Evolutionary conservation across 2,113 vertebrate species (phyloP).

Genomic region (Tachysurus fulvidraco): DNA sequence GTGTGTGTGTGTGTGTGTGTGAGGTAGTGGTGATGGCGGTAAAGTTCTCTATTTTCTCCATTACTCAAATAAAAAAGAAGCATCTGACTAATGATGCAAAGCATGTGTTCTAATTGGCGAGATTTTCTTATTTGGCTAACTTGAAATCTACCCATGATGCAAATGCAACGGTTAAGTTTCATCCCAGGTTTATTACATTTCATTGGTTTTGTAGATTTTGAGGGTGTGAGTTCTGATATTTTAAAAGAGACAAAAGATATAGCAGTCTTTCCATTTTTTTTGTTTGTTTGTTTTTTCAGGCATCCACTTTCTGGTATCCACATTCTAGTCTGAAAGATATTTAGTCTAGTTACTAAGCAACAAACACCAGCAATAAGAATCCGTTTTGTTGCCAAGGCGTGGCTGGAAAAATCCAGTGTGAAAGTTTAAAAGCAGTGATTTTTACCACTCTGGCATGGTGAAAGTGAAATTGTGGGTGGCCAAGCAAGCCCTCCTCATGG

Average conservation of each 20-base stretch:
- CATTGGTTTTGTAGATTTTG: background rate
- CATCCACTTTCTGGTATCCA: slow-evolving; percentile 22
- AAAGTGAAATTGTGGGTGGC: slow-evolving; percentile 52
- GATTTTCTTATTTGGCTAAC: background rate
- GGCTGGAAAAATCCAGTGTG: slow-evolving; percentile 47
- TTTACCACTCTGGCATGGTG: slow-evolving; percentile 52
- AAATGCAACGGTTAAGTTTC: background rate
- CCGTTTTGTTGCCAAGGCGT: slow-evolving; percentile 49
- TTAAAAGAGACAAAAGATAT: background rate
- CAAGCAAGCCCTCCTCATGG: slow-evolving; percentile 45
- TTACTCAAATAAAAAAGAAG: background rate
- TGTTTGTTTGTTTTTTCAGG: slow-evolving; percentile 9
- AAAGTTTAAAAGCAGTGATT: slow-evolving; percentile 51
- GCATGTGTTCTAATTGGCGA: background rate
- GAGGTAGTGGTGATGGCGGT: background rate
- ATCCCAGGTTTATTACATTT: background rate
- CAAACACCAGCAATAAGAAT: slow-evolving; percentile 72
- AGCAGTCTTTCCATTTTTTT: background rate
- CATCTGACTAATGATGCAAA: slow-evolving; percentile 8
- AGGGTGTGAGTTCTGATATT: background rate
- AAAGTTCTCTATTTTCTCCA: background rate
- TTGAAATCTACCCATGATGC: background rate
- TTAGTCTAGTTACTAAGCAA: slow-evolving; percentile 39
- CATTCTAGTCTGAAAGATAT: slow-evolving; percentile 35
- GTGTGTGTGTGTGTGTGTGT: too few relatives aligned